Evolutionary conservation across 2,888 invertebrate genomes (phyloP), one percentile per base, ranked within the genome.

Genomic region (Epicampocera succincta): DNA sequence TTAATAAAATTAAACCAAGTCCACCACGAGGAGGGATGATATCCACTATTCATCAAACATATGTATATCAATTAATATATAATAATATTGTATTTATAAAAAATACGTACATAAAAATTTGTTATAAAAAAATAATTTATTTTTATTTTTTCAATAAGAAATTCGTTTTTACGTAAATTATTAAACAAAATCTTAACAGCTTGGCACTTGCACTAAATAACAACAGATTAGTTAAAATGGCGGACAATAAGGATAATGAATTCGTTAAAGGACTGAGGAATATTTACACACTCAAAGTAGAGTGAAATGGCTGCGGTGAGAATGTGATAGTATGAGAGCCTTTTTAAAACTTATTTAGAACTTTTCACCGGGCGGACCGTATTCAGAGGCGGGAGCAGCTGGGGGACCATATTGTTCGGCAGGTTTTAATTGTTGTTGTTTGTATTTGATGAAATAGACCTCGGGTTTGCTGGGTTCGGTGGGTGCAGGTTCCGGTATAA

Each of bases 381-480:
- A 89, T 76, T 88, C 83, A 79, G 86, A 13, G 86, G 90, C 75
- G 85, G 90, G 76, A 87, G 89, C 71, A 2, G 86, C 79, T 71
- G 90, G 87, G 44, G 91, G 89, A 2, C 91, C 91, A 33, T 90
- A 90, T 71, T 90, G 88, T 60, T 87, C 86, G 9, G 88, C 86
- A 19, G 90, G 90, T 72, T 89, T 89, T 9, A 9, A 6, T 17
- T 85, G 87, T 58, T 89, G 89, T 78, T 89, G 89, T 83, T 91
- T 91, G 85, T 96, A 97, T 92, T 96, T 94, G 92, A 96, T 96
- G 93, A 96, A 96, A 93, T 96, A 96, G 69, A 96, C 96, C 92
- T 96, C 96, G 6, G 96, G 96, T 90, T 96, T 96, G 92, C 95
- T 94, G 58, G 96, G 96, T 88, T 96, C 96, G 44, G 96, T 96